These are phyloP conservation scores for Nothoprocta perdicaria DNA, from an alignment of 2,113 vertebrate species.

Conservation along the genomic window DNA sequence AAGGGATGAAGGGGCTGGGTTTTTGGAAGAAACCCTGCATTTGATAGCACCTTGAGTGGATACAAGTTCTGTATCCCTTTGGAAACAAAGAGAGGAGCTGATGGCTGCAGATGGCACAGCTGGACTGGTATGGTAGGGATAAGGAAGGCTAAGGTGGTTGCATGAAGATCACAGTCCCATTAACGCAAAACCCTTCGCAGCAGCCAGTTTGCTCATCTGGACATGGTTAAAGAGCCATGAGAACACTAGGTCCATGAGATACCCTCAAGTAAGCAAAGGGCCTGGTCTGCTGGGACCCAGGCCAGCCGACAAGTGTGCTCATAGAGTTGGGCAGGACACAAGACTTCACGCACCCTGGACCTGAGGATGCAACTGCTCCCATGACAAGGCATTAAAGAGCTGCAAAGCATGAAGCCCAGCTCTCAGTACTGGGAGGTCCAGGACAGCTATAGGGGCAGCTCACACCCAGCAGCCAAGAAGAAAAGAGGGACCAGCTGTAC, in stretches of 20 bases:
- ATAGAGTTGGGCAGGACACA: neutral
- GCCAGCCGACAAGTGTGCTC: accelerated
- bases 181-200: neutral
- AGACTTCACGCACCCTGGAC: neutral
- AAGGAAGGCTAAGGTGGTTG: neutral
- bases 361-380: neutral
- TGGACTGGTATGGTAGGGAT: neutral
- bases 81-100: conserved; percentile 48
- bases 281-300: neutral
- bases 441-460: neutral
- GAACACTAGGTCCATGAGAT: neutral
- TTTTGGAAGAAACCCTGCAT: conserved; percentile 51
- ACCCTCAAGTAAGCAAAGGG: neutral
- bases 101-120: neutral
- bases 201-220: neutral
- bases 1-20: conserved; percentile 16
- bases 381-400: neutral
- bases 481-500: neutral
- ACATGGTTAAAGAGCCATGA: accelerated
- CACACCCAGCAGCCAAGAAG: neutral
- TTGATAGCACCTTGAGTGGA: conserved; percentile 57
- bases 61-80: conserved; percentile 46
- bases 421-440: neutral
- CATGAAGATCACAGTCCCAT: neutral
- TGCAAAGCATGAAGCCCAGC: neutral